Evolutionary conservation across 2,888 invertebrate species (phyloP).

Genomic region (Scelioninae gen. 1): DNA sequence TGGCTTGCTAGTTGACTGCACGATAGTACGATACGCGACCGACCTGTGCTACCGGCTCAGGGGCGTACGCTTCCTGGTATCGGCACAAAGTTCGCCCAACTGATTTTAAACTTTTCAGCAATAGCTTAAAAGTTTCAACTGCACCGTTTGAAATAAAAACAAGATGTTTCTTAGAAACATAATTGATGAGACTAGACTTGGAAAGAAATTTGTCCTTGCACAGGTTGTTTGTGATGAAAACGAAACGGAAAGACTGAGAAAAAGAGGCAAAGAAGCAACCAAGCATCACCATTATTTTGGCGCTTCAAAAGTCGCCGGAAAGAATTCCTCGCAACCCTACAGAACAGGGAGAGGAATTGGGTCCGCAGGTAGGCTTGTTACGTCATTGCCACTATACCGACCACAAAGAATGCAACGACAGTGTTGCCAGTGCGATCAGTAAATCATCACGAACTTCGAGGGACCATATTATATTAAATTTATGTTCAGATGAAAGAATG

Average conservation of each 20-base stretch:
- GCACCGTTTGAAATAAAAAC: too few species aligned
- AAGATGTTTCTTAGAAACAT: too few species aligned
- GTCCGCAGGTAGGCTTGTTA: conserved; percentile 82
- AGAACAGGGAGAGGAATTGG: conserved; percentile 76
- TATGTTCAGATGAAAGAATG: too few species aligned
- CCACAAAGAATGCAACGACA: conserved; percentile 81
- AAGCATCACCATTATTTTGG: too few species aligned
- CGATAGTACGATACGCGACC: conserved; percentile 44
- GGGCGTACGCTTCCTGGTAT: conserved; percentile 58
- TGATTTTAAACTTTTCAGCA: too few species aligned
- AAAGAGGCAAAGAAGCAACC: too few species aligned
- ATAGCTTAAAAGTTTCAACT: too few species aligned
- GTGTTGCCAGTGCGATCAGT: conserved; percentile 76
- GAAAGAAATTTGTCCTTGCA: too few species aligned
- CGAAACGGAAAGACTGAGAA: too few species aligned
- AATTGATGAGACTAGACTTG: too few species aligned
- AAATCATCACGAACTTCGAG: conserved; percentile 68
- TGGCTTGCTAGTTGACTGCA: conserved; percentile 68
- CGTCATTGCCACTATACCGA: conserved; percentile 81
- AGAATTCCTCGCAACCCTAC: conserved; percentile 59
- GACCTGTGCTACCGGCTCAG: conserved; percentile 69
- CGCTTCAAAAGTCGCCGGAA: too few species aligned
- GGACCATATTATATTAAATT: conserved; percentile 43
- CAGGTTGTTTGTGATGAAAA: too few species aligned
- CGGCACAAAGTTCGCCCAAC: conserved; percentile 19